Percentiles rank a stretch among this genome's conserved stretches.
Evolutionary conservation across 2,888 invertebrate genomes (phyloP).

Genomic region (Nineta flava): DNA sequence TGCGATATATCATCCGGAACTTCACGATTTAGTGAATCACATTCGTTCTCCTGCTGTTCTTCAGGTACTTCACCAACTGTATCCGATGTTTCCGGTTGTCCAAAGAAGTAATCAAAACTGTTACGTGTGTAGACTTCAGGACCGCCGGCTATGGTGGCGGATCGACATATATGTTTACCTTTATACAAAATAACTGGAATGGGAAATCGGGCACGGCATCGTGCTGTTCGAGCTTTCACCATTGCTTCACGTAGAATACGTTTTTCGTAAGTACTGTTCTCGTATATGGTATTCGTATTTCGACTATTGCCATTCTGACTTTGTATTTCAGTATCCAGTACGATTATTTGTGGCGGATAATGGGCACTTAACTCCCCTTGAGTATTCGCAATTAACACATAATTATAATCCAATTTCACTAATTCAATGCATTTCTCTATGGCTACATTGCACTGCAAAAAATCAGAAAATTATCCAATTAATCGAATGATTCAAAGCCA

Average conservation of each 20-base stretch:
- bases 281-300: constrained; percentile 33
- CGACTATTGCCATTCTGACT: constrained; percentile 19
- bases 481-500: too few species aligned
- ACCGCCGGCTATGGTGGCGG: constrained; percentile 56
- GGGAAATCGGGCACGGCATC: constrained; percentile 57
- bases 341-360: constrained; percentile 53
- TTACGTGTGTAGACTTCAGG: constrained; percentile 58
- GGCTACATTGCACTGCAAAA: constrained; percentile 36
- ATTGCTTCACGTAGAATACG: constrained; percentile 44
- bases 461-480: constrained; percentile 9
- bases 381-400: constrained; percentile 44
- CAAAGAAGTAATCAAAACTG: constrained; percentile 20
- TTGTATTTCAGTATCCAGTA: constrained; percentile 39
- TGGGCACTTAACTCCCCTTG: constrained; percentile 50
- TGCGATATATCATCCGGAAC: constrained; percentile 12
- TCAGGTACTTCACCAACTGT: constrained; percentile 17
- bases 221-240: constrained; percentile 48
- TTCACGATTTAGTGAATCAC: constrained; percentile 5
- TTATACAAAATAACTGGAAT: constrained; percentile 61
- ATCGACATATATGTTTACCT: constrained; percentile 56
- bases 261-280: constrained; percentile 35
- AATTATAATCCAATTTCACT: constrained; percentile 49
- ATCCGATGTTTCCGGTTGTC: constrained; percentile 7
- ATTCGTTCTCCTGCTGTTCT: constrained; percentile 12
- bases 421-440: constrained; percentile 46